Conservation (phyloP, 1,140 invertebrate species). For the Drosophila asahinai region DNA sequence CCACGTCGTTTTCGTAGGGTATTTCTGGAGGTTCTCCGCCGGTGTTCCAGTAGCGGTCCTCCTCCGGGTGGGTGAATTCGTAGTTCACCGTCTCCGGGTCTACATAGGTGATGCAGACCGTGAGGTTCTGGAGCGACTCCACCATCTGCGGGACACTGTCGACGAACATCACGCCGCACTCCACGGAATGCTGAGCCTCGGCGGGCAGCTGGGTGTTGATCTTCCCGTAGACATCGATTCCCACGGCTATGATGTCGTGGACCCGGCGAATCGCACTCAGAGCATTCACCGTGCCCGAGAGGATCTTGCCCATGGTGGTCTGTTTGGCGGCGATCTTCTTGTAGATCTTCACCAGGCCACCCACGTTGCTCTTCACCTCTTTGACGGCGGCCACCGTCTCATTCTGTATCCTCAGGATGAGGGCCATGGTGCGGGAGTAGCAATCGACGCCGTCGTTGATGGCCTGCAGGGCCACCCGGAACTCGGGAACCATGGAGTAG, state of each 20-base stretch:
- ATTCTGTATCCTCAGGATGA: slow-evolving; percentile 58
- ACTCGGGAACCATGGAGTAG: slow-evolving; percentile 73
- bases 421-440: slow-evolving; percentile 58
- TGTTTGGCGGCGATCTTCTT: slow-evolving; percentile 72
- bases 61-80: slow-evolving; percentile 71
- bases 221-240: slow-evolving; percentile 61
- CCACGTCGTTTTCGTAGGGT: slow-evolving; percentile 55
- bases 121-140: slow-evolving; percentile 68
- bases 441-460: slow-evolving; percentile 73
- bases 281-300: slow-evolving; percentile 63
- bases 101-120: slow-evolving; percentile 61
- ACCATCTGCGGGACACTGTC: slow-evolving; percentile 66
- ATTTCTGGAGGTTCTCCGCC: slow-evolving; percentile 55
- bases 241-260: slow-evolving; percentile 69
- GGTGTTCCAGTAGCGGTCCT: slow-evolving; percentile 71
- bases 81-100: slow-evolving; percentile 53
- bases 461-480: slow-evolving; percentile 62
- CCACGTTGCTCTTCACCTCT: slow-evolving; percentile 58
- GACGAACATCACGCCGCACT: slow-evolving; percentile 57
- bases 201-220: slow-evolving; percentile 60
- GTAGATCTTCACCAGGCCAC: slow-evolving; percentile 64
- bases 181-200: slow-evolving; percentile 36
- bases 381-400: slow-evolving; percentile 71
- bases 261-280: slow-evolving; percentile 60
- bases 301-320: slow-evolving; percentile 67